A percentile compares a stretch with the other conserved stretches of the same genome.
These are phyloP conservation scores for Bradypodion ventrale DNA, from an alignment of 2,797 vertebrate species.

Conservation along the genomic window DNA sequence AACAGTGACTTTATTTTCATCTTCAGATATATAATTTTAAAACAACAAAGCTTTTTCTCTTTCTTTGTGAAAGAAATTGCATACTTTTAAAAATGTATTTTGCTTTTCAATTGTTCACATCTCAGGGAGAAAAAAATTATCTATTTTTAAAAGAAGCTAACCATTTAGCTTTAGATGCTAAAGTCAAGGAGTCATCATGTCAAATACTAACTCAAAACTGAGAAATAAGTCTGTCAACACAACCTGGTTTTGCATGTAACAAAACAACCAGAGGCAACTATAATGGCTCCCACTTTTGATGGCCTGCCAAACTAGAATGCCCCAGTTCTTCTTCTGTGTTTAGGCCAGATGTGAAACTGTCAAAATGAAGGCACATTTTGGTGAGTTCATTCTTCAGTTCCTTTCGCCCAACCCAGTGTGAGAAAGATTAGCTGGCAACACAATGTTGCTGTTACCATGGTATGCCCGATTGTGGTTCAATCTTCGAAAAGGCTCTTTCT, in stretches of 20 bases:
- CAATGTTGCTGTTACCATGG: no score
- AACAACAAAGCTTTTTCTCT: slow-evolving; percentile 72
- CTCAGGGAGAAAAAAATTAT: slow-evolving; percentile 56
- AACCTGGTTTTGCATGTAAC: neutral
- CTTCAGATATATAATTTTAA: slow-evolving; percentile 78
- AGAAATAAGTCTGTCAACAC: neutral
- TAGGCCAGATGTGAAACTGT: no score
- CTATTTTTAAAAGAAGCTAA: slow-evolving; percentile 49
- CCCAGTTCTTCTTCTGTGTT: no score
- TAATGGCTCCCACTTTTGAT: neutral
- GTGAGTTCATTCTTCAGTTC: no score
- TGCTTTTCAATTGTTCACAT: slow-evolving; percentile 61
- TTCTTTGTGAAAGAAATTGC: slow-evolving; percentile 43
- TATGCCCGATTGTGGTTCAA: no score
- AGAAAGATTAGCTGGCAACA: no score
- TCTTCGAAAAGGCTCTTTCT: no score
- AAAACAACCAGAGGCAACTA: neutral
- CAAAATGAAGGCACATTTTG: no score
- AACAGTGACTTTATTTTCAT: slow-evolving; percentile 82
- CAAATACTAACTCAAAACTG: neutral
- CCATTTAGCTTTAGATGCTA: neutral
- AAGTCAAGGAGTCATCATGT: neutral
- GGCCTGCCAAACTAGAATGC: neutral
- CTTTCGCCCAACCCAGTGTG: no score
- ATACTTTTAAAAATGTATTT: slow-evolving; percentile 62